Evolutionary conservation across 2,797 vertebrate genomes (phyloP).

Genomic region (Parotocinclus haroldoi): DNA sequence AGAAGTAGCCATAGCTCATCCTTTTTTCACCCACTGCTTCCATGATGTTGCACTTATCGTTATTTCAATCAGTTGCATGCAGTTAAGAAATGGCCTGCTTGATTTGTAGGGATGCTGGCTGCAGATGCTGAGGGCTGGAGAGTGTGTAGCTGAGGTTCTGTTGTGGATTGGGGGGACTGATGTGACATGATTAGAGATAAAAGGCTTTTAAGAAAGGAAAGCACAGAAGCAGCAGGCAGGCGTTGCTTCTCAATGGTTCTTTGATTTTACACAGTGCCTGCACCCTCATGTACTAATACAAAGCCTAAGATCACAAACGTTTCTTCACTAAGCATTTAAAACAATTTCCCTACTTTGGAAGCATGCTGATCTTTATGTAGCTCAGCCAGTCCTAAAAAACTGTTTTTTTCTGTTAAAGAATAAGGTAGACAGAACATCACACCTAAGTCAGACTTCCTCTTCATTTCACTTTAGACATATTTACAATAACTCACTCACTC

Average conservation of each 20-base stretch:
- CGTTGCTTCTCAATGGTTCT: constrained; percentile 58
- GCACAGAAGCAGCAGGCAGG: constrained; percentile 59
- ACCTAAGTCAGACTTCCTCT: constrained; percentile 17
- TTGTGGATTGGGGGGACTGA: constrained; percentile 47
- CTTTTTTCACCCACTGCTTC: constrained; percentile 36
- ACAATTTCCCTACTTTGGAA: constrained; percentile 41
- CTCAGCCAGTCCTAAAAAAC: constrained; percentile 24
- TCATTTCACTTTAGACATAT: too few relatives aligned
- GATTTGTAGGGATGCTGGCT: constrained; percentile 54
- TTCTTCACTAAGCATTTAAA: constrained; percentile 52
- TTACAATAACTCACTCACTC: too few relatives aligned
- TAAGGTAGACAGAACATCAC: constrained; percentile 23
- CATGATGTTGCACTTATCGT: constrained; percentile 64
- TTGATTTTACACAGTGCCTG: constrained; percentile 53
- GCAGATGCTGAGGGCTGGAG: constrained; percentile 42
- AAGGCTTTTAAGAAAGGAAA: constrained; percentile 57
- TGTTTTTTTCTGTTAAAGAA: constrained; percentile 42
- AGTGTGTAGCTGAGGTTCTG: constrained; percentile 41
- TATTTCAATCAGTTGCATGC: constrained; percentile 58
- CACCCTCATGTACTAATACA: constrained; percentile 42
- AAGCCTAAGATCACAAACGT: constrained; percentile 53
- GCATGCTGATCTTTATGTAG: constrained; percentile 32
- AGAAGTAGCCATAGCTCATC: constrained; percentile 55
- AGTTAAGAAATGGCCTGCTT: constrained; percentile 70
- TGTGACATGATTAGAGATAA: constrained; percentile 67